Percentiles rank a stretch among this genome's conserved stretches.
Conservation (phyloP, 2,888 invertebrate species). For the Trichacis sp. region DNA sequence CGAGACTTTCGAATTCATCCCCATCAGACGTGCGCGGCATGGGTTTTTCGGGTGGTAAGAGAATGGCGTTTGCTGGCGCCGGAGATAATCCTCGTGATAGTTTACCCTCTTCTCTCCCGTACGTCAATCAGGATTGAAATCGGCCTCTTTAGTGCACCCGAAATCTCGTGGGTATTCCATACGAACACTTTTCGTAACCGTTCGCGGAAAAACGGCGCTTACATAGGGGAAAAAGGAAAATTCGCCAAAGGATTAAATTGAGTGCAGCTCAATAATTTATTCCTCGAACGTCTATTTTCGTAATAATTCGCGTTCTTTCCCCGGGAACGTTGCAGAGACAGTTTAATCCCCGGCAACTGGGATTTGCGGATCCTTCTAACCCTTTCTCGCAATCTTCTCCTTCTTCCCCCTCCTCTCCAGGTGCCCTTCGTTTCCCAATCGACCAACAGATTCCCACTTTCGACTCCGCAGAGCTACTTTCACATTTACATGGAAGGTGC, state of each 20-base stretch:
- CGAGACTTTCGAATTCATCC: constrained; percentile 10
- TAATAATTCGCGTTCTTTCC: constrained; percentile 58
- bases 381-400: constrained; percentile 39
- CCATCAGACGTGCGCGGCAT: constrained; percentile 14
- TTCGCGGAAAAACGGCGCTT: constrained; percentile 5
- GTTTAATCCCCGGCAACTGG: constrained; percentile 65
- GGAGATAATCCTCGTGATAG: constrained; percentile 65
- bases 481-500: constrained; percentile 65
- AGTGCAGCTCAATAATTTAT: constrained; percentile 53
- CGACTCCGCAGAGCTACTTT: constrained; percentile 56
- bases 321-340: constrained; percentile 57
- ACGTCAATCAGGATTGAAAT: constrained; percentile 69
- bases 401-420: constrained; percentile 24
- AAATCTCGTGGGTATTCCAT: constrained; percentile 59
- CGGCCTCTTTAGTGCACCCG: constrained; percentile 48
- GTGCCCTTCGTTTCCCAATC: constrained; percentile 41
- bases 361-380: constrained; percentile 63
- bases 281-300: constrained; percentile 48
- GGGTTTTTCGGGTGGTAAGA: constrained; percentile 44
- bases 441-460: constrained; percentile 39
- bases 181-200: constrained; percentile 37
- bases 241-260: constrained; percentile 41
- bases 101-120: constrained; percentile 58
- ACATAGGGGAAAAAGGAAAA: no score
- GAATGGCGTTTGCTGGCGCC: constrained; percentile 63